Conservation (phyloP, 2,888 invertebrate genomes). For the Acrocyrtus sp. region DNA sequence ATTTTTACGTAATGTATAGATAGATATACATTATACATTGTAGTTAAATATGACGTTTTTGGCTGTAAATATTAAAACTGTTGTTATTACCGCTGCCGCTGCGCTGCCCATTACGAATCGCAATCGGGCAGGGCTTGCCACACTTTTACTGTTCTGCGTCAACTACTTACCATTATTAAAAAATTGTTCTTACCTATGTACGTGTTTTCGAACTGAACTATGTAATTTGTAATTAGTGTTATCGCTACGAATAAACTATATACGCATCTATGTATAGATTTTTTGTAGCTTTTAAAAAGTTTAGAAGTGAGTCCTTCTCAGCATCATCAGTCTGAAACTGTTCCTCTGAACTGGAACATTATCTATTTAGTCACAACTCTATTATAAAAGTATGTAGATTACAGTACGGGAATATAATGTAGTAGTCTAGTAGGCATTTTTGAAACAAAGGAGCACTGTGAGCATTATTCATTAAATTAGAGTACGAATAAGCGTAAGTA, state of each 20-base stretch:
- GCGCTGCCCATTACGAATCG: not conserved
- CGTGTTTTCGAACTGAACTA: conserved; percentile 48
- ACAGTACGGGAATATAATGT: no score
- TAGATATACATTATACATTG: no score
- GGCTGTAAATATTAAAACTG: not conserved
- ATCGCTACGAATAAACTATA: conserved; percentile 11
- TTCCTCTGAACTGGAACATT: conserved; percentile 34
- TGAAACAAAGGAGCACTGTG: conserved; percentile 24
- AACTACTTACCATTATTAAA: not conserved
- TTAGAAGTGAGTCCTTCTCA: conserved; percentile 36
- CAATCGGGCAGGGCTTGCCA: conserved; percentile 4
- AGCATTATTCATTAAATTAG: conserved; percentile 33
- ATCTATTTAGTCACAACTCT: conserved; percentile 42
- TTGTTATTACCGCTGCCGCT: conserved; percentile 17
- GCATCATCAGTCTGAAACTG: conserved; percentile 48
- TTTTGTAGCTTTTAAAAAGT: no score
- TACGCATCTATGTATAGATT: conserved; percentile 34
- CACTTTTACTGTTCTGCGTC: conserved; percentile 17
- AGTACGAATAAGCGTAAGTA: not conserved
- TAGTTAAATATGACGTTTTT: not conserved
- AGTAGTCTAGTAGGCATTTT: conserved; percentile 21
- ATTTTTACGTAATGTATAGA: no score
- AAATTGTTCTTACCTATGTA: no score
- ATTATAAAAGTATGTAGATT: conserved; percentile 12
- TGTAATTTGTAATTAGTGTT: no score